Base-by-base conservation (phyloP, 1,140 invertebrate genomes). In the Lasioglossum baleicum region DNA sequence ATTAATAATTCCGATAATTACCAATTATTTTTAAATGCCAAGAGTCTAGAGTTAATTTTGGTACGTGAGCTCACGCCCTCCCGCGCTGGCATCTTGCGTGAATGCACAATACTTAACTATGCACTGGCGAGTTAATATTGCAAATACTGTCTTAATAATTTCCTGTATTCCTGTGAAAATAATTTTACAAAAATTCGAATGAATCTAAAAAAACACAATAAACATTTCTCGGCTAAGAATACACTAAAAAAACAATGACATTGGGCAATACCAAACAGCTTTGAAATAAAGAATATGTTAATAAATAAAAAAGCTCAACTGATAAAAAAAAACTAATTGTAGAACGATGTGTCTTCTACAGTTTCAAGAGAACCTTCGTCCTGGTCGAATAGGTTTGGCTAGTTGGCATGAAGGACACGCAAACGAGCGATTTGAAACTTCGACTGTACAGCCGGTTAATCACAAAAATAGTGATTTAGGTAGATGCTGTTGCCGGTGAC, bases 1-100 rank as follows among this genome's bases (percentile, higher is more conserved):
- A 86, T 85, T 87, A 85, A 85, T 88, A 84, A 84, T 80, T 40
- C 58, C 74, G 80, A 82, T 88, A 88, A 88, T 88, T 88, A 84
- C 44, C 73, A 88, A 88, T 88, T 88, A 86, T 84, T 86, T 88
- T 86, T 85, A 76, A 84, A 85, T 85, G 80, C 76, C 64, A 63
- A 61, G 78, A 73, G 65, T 71, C 69, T 69, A 48, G 69, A 80
- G 87, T 89, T 90, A 88, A 88, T 88, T 88, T 86, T 81, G 80
- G 87, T 81, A 68, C 64, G 76, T 86, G 88, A 90, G 87, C 82
- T 90, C 88, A 86, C 67, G 75, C 74, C 80, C 83, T 72, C 81
- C 73, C 65, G 80, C 75, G 75, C 74, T 53, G 73, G 51, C 35
- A 22, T 75, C 67, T 74, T 66, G 56, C n/a, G 13, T 75, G 31